Conservation (phyloP, 2,113 vertebrate species). For the Zosterops pallidus region DNA sequence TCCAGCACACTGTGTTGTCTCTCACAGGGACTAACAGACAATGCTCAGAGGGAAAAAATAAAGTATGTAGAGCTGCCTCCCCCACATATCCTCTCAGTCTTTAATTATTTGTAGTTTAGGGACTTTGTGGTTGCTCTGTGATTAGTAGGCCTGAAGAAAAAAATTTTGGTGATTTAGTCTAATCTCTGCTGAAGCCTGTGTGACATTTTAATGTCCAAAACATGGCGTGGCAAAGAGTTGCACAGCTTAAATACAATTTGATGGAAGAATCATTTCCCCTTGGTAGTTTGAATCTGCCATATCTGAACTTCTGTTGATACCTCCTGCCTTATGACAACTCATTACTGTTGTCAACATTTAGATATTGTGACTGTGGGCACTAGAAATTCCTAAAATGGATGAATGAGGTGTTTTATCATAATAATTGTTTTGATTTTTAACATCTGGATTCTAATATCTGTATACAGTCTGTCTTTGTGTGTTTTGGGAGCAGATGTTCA, state of each 20-base stretch:
- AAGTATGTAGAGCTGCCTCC: not conserved
- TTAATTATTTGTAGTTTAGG: not conserved
- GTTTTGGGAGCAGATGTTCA: constrained; percentile 26
- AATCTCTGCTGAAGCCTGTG: not conserved
- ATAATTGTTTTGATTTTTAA: constrained; percentile 20
- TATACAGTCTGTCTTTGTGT: not conserved
- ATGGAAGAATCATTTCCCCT: not conserved
- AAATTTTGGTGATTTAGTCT: not conserved
- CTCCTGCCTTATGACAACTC: not conserved
- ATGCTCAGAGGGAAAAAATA: not conserved
- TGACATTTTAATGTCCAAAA: not conserved
- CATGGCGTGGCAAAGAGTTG: not conserved
- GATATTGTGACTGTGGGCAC: not conserved
- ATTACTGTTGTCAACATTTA: not conserved
- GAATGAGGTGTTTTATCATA: constrained; percentile 20
- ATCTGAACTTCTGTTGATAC: not conserved
- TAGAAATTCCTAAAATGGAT: not conserved
- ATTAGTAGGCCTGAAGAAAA: not conserved
- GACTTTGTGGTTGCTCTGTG: not conserved
- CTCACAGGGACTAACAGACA: not conserved
- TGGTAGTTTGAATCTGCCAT: not conserved
- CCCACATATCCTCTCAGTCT: not conserved
- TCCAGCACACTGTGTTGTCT: not conserved
- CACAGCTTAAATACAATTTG: not conserved
- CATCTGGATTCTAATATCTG: constrained; percentile 14